Base-by-base conservation (phyloP, 2,888 invertebrate genomes). In the Cyclophora albipunctata region DNA sequence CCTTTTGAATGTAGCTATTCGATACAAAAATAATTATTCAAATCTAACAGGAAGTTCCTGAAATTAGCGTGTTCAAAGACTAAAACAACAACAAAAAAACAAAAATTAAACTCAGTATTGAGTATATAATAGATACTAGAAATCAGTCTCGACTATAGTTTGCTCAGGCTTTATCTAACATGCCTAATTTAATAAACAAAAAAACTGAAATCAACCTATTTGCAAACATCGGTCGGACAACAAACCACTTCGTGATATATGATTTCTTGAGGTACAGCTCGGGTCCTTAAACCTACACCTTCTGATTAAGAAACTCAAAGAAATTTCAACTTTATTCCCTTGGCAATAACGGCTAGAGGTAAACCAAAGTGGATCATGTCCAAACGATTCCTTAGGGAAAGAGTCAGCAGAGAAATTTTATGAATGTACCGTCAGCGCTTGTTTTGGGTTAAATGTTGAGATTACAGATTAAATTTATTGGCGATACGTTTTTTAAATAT, bases 391-490 rank as follows among this genome's bases (percentile, higher is more conserved):
- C 53, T 53, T 45, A 52, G 55, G 54, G 49, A 45, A 50, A 63
- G 62, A 59, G 59, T 58, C 58, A 54, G 57, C 59, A 58, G 50
- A 54, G 54, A 59, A 61, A 54, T 62, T 62, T 60, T 60, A 63
- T 61, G 62, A 57, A 64, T 55, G 57, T 57, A 58, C 54, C 59
- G 57, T 64, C 64, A 63, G 63, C 57, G 51, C 54, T 62, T 57
- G 66, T 57, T 57, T 54, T 45, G 40, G 34, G 47, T 54, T 53
- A 46, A 57, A 62, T 55, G 53, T 62, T 60, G 53, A 56, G 59
- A 58, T 62, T 60, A 59, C 55, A 59, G 58, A 58, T 53, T 55
- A 49, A 59, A 64, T 63, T 60, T 64, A 62, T 63, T 45, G 55
- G 53, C 48, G 48, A 50, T 60, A 59, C 57, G 54, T 47, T 50